Evolutionary conservation across 1,140 invertebrate genomes (phyloP), one percentile per base, ranked within the genome.

Genomic region (Aphelenchoides avenae): DNA sequence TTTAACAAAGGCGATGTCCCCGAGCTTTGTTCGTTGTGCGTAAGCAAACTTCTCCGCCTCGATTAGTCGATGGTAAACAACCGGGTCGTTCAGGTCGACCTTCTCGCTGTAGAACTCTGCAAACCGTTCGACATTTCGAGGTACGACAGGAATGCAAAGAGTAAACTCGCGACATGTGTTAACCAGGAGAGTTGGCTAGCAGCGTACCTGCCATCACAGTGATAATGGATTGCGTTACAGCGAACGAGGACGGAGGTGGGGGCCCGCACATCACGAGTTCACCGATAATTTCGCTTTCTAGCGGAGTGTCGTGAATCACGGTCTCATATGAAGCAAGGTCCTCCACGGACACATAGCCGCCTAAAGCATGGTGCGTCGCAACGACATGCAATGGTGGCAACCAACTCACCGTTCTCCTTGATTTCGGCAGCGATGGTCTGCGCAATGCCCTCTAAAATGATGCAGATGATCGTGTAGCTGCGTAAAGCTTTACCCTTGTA

Each of bases 11-110:
- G 83, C 80, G 9, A 82, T 81, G 81, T 98, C 93, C 0, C 87
- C n/a, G 11, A 98, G 75, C 69, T 86, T 82, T 4, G 86, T 86
- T 58, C 91, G 82, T 52, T 85, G 83, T 0, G 89, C 90, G 73
- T 87, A 96, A 0, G 87, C 89, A 78, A 88, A 90, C 77, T 98
- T 98, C 62, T 91, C 86, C 0, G 89, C 84, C 78, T 98, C 93
- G 11, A 86, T 82, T 18, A 95, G 86, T 55, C 87, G 83, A 72
- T 94, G 90, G 77, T 87, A 90, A 0, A 83, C 76, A 0, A 85
- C 51, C 3, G 75, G 56, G 42, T 77, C 69, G 52, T 75, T 46
- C 30, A 67, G 31, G 18, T 57, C 39, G 22, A 54, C 50, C 26
- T 57, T 41, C 49, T 69, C 43, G 24, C n/a, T n/a, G 26, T 61